Conservation (phyloP, 2,888 invertebrate genomes). For the Mythimna loreyi region DNA sequence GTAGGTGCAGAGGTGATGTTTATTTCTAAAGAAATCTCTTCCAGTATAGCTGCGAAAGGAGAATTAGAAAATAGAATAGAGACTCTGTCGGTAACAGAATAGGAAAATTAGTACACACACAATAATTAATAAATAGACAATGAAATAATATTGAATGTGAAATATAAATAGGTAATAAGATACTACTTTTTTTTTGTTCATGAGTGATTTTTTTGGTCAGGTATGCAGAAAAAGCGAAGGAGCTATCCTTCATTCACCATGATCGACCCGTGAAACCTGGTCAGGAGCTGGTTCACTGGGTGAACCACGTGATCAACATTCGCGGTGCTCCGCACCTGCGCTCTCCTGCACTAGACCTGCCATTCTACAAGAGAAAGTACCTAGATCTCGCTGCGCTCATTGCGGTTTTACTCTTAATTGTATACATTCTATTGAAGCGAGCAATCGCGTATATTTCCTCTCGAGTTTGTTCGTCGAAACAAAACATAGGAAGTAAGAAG, state of each 20-base stretch:
- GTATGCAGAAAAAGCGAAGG: constrained; percentile 60
- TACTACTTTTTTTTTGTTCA: too few relatives aligned
- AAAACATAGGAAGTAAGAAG: constrained; percentile 13
- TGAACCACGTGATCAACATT: constrained; percentile 91
- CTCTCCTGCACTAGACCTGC: constrained; percentile 61
- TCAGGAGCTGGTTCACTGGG: constrained; percentile 92
- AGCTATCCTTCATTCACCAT: constrained; percentile 62
- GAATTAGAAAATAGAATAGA: too few relatives aligned
- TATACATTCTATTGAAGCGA: constrained; percentile 21
- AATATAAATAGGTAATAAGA: too few relatives aligned
- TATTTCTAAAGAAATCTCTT: too few relatives aligned
- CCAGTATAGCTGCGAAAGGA: too few relatives aligned
- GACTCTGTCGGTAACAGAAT: too few relatives aligned
- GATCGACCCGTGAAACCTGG: constrained; percentile 88
- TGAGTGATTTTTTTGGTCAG: constrained; percentile 55
- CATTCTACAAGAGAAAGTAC: constrained; percentile 72
- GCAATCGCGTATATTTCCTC: constrained; percentile 13
- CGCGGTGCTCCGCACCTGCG: constrained; percentile 87
- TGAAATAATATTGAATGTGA: too few relatives aligned
- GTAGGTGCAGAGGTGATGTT: too few relatives aligned
- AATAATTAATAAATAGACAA: too few relatives aligned
- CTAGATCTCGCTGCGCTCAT: constrained; percentile 57
- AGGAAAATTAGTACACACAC: too few relatives aligned
- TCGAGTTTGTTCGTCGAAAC: constrained; percentile 11
- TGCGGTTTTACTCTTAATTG: constrained; percentile 2